Evolutionary conservation across 2,113 vertebrate genomes (phyloP), one percentile per base, ranked within the genome.

Genomic region (Castor canadensis): DNA sequence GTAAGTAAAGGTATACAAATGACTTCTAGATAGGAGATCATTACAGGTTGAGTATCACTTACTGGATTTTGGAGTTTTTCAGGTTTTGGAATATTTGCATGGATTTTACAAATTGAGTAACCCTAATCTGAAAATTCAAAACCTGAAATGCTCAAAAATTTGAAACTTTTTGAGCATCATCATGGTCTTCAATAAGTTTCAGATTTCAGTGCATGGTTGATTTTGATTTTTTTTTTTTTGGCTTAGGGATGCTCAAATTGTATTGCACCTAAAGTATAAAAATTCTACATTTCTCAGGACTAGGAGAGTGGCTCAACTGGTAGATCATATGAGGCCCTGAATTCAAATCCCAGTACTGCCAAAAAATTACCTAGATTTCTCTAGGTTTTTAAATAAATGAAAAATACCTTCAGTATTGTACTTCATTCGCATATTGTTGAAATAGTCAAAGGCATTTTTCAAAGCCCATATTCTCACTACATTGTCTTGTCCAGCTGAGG

Each of bases 351-450:
- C n/a, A n/a, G n/a, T n/a, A n/a, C n/a, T n/a, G n/a, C n/a, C n/a
- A n/a, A n/a, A n/a, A n/a, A n/a, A n/a, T n/a, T n/a, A n/a, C n/a
- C n/a, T n/a, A 73, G 69, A 45, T 30, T 64, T 96, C 83, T 20
- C 84, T 62, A 60, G 43, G 26, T 32, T 71, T 94, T 93, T 56
- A 94, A 80, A 82, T 15, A 85, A 83, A 82, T 0, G 24, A 93
- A 92, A 91, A 72, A 43, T 98, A 99, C 99, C 99, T 99, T 99
- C 99, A 35, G 99, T 99, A 98, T 99, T 99, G 98, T 99, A 99
- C 98, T 99, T 99, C 98, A 99, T 98, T 97, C 99, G 98, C 99
- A 99, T 99, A 96, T 99, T 99, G 97, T 99, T 99, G 98, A 99
- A 99, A 97, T 99, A 99, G 97, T 99, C 99, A 94, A 99, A 99